Percentiles rank a stretch among this genome's conserved stretches.
These are phyloP conservation scores for Ornithoptera priamus DNA, from an alignment of 2,888 invertebrate genomes.

Conservation along the genomic window DNA sequence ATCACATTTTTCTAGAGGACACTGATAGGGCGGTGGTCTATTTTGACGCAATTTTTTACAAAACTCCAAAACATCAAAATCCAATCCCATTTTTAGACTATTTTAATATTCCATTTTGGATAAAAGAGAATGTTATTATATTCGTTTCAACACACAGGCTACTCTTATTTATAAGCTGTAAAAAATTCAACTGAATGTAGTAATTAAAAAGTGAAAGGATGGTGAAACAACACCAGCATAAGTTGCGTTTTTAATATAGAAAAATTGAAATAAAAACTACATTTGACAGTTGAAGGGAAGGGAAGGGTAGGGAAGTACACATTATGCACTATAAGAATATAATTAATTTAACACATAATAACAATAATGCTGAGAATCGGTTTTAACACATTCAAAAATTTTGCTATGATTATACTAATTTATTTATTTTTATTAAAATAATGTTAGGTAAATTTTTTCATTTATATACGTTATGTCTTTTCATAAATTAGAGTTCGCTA, in stretches of 20 bases:
- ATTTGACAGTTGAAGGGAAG: background rate
- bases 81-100: conserved; percentile 84
- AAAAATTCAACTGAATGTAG: conserved; percentile 30
- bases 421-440: no score
- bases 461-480: no score
- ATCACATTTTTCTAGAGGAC: conserved; percentile 91
- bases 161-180: background rate
- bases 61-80: conserved; percentile 92
- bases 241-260: conserved; percentile 12
- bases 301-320: background rate
- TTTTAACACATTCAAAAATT: no score
- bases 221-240: conserved; percentile 34
- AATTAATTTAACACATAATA: no score
- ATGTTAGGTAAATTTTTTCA: no score
- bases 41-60: conserved; percentile 90
- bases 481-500: no score
- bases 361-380: no score
- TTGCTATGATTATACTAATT: no score
- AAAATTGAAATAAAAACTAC: background rate
- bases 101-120: conserved; percentile 19
- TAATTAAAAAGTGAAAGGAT: conserved; percentile 39
- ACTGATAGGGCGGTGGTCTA: conserved; percentile 91
- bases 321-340: no score
- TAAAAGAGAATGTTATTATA: background rate
- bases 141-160: background rate